Evolutionary conservation across 37 sponge, comb jelly and placozoan genomes (phyloP).

Genomic region (Oopsacas minuta): DNA sequence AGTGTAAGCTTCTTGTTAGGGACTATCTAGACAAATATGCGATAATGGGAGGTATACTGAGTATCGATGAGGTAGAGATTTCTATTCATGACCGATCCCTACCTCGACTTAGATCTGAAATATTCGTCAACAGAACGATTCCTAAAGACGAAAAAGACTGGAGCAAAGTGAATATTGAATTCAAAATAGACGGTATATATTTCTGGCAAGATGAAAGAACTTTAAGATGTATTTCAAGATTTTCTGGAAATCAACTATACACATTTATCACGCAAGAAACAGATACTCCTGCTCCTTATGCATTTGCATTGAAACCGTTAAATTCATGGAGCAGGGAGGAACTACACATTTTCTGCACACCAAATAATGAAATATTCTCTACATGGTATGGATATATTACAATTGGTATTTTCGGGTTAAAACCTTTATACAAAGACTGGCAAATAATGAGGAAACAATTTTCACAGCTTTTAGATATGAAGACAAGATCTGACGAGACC

Average conservation of each 20-base stretch:
- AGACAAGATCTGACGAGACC: background rate
- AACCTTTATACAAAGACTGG: background rate
- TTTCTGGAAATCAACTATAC: background rate
- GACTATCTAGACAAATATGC: slow-evolving; percentile 70
- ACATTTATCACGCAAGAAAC: background rate
- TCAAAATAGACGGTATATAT: background rate
- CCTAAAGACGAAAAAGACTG: background rate
- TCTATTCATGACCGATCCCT: background rate
- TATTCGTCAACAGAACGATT: background rate
- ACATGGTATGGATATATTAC: background rate
- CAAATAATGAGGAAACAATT: slow-evolving; percentile 10
- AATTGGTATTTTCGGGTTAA: background rate
- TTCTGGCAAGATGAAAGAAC: background rate
- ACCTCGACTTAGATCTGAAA: background rate
- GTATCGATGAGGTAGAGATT: slow-evolving; percentile 2
- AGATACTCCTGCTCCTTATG: background rate
- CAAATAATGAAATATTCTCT: background rate
- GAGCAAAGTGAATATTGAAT: background rate
- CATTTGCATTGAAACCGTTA: background rate
- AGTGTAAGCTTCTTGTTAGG: slow-evolving; percentile 32
- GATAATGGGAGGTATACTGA: slow-evolving; percentile 52
- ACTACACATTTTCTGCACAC: background rate
- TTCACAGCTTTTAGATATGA: background rate
- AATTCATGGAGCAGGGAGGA: background rate
- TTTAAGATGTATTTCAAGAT: background rate